Conservation (phyloP, 1,140 invertebrate species). For the Philopotamus ludificatus region DNA sequence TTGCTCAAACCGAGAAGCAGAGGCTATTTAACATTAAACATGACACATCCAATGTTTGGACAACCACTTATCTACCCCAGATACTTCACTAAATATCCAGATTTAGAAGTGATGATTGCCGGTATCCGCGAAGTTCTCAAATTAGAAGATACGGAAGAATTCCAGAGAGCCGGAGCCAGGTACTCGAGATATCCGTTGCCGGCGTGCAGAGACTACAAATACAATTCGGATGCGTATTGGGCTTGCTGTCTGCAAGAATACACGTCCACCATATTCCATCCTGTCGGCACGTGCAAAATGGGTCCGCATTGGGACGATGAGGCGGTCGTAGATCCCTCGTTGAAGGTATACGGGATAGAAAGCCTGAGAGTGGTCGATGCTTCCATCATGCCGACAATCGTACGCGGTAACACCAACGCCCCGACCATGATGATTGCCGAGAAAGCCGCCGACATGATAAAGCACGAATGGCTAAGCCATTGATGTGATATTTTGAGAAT, state of each 20-base stretch:
- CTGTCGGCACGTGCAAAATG: conserved; percentile 81
- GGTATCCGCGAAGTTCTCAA: conserved; percentile 59
- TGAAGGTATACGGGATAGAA: conserved; percentile 67
- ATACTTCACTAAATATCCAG: conserved; percentile 66
- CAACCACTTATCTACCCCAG: conserved; percentile 81
- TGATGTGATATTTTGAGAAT: too few species aligned
- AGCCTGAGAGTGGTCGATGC: conserved; percentile 70
- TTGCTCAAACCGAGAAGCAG: conserved; percentile 69
- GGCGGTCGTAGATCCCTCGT: conserved; percentile 66
- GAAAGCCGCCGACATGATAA: conserved; percentile 66
- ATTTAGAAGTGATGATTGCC: conserved; percentile 61
- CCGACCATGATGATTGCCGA: conserved; percentile 70
- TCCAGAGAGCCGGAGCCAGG: conserved; percentile 58
- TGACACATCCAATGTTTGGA: conserved; percentile 66
- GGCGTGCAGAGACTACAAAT: conserved; percentile 60
- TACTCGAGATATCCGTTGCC: conserved; percentile 60
- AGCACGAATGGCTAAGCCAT: conserved; percentile 52
- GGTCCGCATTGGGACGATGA: conserved; percentile 62
- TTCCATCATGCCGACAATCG: conserved; percentile 65
- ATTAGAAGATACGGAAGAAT: conserved; percentile 60
- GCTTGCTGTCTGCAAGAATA: conserved; percentile 65
- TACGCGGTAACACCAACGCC: conserved; percentile 65
- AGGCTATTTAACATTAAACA: conserved; percentile 66
- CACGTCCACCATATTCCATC: conserved; percentile 72
- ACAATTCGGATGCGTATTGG: conserved; percentile 70